phyloP scores from a whole-genome alignment of 1,140 invertebrate genomes.

The Harpegnathos saltator region DNA sequence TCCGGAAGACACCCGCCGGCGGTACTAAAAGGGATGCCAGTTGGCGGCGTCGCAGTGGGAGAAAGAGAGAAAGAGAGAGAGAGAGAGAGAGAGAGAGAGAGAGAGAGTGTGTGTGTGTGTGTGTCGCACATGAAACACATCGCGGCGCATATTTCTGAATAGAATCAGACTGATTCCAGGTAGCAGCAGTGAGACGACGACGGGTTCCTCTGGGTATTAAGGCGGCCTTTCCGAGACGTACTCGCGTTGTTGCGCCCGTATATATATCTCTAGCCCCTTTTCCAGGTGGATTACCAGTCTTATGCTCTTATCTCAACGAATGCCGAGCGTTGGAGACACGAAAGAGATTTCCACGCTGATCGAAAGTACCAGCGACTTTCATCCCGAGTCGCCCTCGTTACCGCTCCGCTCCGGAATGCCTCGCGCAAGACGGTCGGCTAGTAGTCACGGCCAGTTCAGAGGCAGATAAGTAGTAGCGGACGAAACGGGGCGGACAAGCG shows the following conservation, averaged over 20 bases:
- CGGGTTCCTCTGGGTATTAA: slow-evolving; percentile 39
- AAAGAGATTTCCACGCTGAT: slow-evolving; percentile 59
- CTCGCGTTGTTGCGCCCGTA: slow-evolving; percentile 39
- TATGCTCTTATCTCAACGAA: slow-evolving; percentile 61
- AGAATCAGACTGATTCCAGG: slow-evolving; percentile 49
- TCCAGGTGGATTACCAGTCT: slow-evolving; percentile 61
- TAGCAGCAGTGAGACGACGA: slow-evolving; percentile 39
- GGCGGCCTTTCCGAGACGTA: slow-evolving; percentile 16
- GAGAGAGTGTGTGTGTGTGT: no score
- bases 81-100: neutral
- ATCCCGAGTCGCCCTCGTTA: slow-evolving; percentile 48
- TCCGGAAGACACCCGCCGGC: neutral
- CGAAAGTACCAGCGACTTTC: slow-evolving; percentile 56
- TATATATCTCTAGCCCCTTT: slow-evolving; percentile 51
- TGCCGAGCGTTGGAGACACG: slow-evolving; percentile 26
- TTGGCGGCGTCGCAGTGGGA: neutral
- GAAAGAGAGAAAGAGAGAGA: neutral
- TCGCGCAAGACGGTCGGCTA: slow-evolving; percentile 32
- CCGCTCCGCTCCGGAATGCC: slow-evolving; percentile 1
- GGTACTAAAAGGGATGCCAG: slow-evolving; percentile 19
- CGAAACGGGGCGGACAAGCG: neutral
- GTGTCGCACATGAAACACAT: slow-evolving; percentile 20
- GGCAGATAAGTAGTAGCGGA: slow-evolving; percentile 46
- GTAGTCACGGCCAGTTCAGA: slow-evolving; percentile 17
- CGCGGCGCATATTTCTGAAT: slow-evolving; percentile 58